Evolutionary conservation across 2,888 invertebrate genomes (phyloP), one percentile per base, ranked within the genome.

Genomic region (Diaphora mendica): DNA sequence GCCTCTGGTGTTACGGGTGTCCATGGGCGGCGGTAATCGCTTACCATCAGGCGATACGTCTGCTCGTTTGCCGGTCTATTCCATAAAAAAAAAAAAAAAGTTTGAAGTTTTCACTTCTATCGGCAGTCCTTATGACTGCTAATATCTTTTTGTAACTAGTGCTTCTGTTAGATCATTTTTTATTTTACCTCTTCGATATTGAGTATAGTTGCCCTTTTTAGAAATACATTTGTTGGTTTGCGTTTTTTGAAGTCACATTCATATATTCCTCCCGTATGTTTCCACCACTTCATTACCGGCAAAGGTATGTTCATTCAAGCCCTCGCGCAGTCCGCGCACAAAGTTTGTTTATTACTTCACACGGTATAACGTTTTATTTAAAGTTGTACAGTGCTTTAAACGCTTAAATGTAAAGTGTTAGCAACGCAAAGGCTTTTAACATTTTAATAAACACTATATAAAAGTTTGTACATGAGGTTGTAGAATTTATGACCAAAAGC

Each of bases 261-360:
- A 39, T 11, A 59, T 42, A 20, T 17, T 20, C 1, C 30, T 26
- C 7, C 64, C 71, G 68, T 71, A 30, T 71, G n/a, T 64, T 74
- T 68, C 11, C n/a, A 33, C n/a, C 39, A n/a, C 15, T 64, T 55
- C 13, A 72, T 72, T 59, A 59, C 17, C 30, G 15, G 51, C 23
- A 35, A 35, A 70, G 70, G 17, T 39, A 15, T 65, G 23, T 30
- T 39, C 62, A 23, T 70, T 44, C 39, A 30, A 39, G 71, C 62
- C 30, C 17, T 62, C 65, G 0, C 59, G 59, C 42, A 55, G 64
- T 39, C 39, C 55, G 23, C 39, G 35, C 42, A 44, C 64, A 71
- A 55, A 68, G 59, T 59, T 39, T 42, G 65, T 70, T 55, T 65
- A 67, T 23, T 70, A 42, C 33, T 65, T 66, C 62, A 75, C 15